Evolutionary conservation across 2,888 invertebrate species (phyloP).

Genomic region (Hermaeophaga mercurialis): DNA sequence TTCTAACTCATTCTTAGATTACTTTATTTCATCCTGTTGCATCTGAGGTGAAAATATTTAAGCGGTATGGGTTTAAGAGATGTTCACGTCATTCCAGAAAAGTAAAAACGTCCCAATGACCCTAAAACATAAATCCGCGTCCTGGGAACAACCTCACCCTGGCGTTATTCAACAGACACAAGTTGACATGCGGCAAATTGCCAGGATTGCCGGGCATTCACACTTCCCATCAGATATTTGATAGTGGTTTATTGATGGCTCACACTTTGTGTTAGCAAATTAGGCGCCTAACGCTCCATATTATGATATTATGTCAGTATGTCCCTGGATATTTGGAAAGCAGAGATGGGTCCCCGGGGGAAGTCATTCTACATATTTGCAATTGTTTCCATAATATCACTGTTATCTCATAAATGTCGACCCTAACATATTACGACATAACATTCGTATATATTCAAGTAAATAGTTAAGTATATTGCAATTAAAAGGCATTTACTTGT

Average conservation of each 20-base stretch:
- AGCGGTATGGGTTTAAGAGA: background rate
- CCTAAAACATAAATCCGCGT: slow-evolving; percentile 3
- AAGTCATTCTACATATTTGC: no score
- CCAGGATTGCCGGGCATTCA: slow-evolving; percentile 31
- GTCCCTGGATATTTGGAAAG: slow-evolving; percentile 9
- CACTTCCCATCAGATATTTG: slow-evolving; percentile 31
- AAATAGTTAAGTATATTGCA: no score
- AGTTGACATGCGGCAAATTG: slow-evolving; percentile 36
- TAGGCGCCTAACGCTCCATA: slow-evolving; percentile 25
- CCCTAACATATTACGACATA: no score
- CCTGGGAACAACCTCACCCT: slow-evolving; percentile 2
- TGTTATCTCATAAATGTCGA: no score
- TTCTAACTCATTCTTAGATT: no score
- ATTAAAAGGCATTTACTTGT: no score
- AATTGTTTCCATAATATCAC: no score
- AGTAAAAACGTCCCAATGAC: background rate
- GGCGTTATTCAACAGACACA: slow-evolving; percentile 14
- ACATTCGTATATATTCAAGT: no score
- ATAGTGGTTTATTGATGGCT: slow-evolving; percentile 35
- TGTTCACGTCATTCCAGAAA: background rate
- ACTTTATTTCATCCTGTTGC: background rate
- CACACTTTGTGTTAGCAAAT: slow-evolving; percentile 30
- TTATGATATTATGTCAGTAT: slow-evolving; percentile 28
- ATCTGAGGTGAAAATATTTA: background rate
- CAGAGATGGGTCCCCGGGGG: slow-evolving; percentile 12